Conservation (phyloP, 2,797 vertebrate genomes). For the Parambassis ranga region DNA sequence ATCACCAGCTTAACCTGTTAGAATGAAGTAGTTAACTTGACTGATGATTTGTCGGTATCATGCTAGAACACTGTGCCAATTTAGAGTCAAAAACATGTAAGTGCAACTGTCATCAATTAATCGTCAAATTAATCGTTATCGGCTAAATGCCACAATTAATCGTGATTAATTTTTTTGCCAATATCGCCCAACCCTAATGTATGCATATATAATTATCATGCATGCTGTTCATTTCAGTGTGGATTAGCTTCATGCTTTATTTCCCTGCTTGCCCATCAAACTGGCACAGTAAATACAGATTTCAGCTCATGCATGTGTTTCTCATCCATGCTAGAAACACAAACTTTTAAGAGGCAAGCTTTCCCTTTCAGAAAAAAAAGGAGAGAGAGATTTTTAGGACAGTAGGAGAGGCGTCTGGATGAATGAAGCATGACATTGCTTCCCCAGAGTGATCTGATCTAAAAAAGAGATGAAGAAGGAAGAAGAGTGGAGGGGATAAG, state of each 20-base stretch:
- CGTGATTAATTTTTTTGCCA: no score
- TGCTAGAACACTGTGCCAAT: no score
- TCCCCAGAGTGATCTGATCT: slow-evolving; percentile 64
- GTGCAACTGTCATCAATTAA: no score
- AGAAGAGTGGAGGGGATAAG: slow-evolving; percentile 66
- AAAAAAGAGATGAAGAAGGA: slow-evolving; percentile 55
- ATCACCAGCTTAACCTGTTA: no score
- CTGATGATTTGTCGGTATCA: no score
- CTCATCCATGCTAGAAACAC: slow-evolving; percentile 6
- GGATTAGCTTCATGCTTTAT: not conserved
- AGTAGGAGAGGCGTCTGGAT: slow-evolving; percentile 44
- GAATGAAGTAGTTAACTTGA: no score
- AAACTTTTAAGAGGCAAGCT: slow-evolving; percentile 43
- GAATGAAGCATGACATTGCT: slow-evolving; percentile 70
- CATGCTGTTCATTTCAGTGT: not conserved
- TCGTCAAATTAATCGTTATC: no score
- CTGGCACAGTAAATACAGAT: slow-evolving; percentile 26
- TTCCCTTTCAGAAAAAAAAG: slow-evolving; percentile 23
- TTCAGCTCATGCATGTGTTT: slow-evolving; percentile 21
- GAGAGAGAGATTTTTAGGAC: slow-evolving; percentile 59
- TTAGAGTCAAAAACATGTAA: no score
- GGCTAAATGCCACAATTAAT: no score
- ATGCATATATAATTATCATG: no score
- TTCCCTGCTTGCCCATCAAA: slow-evolving; percentile 6
- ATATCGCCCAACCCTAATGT: no score